Percentiles rank a stretch among this genome's conserved stretches.
These are phyloP conservation scores for Notocelia uddmanniana DNA, from an alignment of 2,888 invertebrate species.

Conservation along the genomic window DNA sequence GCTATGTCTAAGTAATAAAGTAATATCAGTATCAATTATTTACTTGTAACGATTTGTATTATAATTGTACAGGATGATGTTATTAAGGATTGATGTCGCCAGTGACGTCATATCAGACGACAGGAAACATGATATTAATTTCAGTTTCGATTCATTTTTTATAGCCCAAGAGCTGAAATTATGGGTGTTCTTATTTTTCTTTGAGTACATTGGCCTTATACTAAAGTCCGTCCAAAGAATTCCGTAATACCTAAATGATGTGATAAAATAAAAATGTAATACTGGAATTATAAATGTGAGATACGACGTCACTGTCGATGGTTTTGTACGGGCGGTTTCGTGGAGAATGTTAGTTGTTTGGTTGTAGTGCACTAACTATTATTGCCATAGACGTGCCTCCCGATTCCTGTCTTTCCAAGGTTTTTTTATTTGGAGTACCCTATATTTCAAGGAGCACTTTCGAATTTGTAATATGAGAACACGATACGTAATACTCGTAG, in stretches of 20 bases:
- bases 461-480: background rate
- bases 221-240: conserved; percentile 30
- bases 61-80: conserved; percentile 30
- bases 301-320: conserved; percentile 19
- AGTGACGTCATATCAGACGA: conserved; percentile 14
- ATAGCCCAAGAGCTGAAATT: conserved; percentile 12
- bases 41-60: conserved; percentile 36
- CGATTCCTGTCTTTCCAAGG: background rate
- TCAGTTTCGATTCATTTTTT: background rate
- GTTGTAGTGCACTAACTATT: conserved; percentile 21
- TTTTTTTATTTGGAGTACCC: background rate
- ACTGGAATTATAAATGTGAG: conserved; percentile 1
- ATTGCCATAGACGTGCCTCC: background rate
- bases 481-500: no score
- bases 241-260: conserved; percentile 1
- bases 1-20: conserved; percentile 17
- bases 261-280: background rate
- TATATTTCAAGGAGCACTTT: background rate
- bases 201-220: conserved; percentile 24
- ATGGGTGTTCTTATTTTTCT: conserved; percentile 4
- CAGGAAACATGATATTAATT: background rate
- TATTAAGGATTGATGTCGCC: background rate
- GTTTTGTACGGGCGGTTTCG: conserved; percentile 9
- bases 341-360: conserved; percentile 32
- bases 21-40: conserved; percentile 42